Percentiles rank a stretch among this genome's conserved stretches.
Evolutionary conservation across 1,140 invertebrate genomes (phyloP).

Genomic region (Heliconius melpomene): DNA sequence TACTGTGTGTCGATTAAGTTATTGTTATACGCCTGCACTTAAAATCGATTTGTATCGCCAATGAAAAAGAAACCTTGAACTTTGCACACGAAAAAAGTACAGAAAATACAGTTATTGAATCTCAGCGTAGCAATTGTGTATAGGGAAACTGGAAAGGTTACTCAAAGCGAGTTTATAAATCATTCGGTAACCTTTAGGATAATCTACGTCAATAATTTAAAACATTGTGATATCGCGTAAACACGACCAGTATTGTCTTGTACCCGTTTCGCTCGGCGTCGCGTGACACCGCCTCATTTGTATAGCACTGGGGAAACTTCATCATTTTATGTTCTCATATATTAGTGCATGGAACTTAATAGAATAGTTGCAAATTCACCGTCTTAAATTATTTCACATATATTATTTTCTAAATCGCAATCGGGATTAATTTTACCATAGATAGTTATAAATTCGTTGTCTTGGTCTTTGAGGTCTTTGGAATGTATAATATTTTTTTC

Average conservation of each 20-base stretch:
- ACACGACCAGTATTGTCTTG: slow-evolving; percentile 64
- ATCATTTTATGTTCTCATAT: slow-evolving; percentile 60
- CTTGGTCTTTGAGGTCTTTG: too few species aligned
- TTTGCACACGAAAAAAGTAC: not conserved
- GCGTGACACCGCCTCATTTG: slow-evolving; percentile 69
- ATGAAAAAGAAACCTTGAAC: not conserved
- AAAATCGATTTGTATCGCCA: slow-evolving; percentile 1
- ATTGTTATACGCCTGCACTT: slow-evolving; percentile 45
- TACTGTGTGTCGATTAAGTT: slow-evolving; percentile 57
- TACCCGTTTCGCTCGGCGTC: slow-evolving; percentile 60
- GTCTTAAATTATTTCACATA: not conserved
- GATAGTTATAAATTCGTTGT: too few species aligned
- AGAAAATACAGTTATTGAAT: not conserved
- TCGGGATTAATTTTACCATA: too few species aligned
- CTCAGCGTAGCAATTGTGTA: not conserved
- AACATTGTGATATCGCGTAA: slow-evolving; percentile 50
- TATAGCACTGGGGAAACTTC: slow-evolving; percentile 63
- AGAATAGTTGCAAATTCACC: slow-evolving; percentile 20
- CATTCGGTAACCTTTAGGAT: slow-evolving; percentile 33
- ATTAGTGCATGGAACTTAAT: slow-evolving; percentile 36
- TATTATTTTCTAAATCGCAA: not conserved
- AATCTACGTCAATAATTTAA: slow-evolving; percentile 39
- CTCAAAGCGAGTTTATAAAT: slow-evolving; percentile 24
- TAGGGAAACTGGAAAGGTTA: not conserved
- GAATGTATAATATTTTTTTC: too few species aligned